phyloP scores from a whole-genome alignment of 2,888 invertebrate genomes.

The Zygogramma bicolorata region DNA sequence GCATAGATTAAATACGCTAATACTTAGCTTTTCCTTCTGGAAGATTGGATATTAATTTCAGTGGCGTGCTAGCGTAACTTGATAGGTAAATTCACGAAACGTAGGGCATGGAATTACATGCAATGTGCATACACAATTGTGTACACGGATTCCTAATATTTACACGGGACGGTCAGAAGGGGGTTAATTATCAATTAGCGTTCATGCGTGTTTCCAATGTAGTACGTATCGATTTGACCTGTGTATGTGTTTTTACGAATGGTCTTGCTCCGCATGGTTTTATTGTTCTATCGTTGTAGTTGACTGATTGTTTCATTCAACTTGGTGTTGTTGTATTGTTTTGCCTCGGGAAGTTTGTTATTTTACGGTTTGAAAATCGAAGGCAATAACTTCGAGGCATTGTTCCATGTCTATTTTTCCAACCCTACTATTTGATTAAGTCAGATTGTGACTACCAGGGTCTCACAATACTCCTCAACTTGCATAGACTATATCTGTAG shows the following conservation, averaged over 20 bases:
- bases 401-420: too few species aligned
- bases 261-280: background rate
- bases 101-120: background rate
- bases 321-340: background rate
- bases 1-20: slow-evolving; percentile 1
- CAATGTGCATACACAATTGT: background rate
- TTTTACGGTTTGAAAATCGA: background rate
- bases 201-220: background rate
- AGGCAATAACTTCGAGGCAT: background rate
- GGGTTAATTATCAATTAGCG: slow-evolving; percentile 4
- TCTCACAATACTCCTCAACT: too few species aligned
- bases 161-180: background rate
- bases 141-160: slow-evolving; percentile 2
- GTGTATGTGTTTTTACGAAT: background rate
- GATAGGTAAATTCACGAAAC: background rate
- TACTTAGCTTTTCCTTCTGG: background rate
- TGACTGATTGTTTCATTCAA: background rate
- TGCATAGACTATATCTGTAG: too few species aligned
- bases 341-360: background rate
- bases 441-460: too few species aligned
- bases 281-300: background rate
- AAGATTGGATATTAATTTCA: slow-evolving; percentile 3
- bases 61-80: background rate
- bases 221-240: background rate
- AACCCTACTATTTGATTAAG: too few species aligned